A percentile compares a stretch with the other conserved stretches of the same genome.
Conservation (phyloP, 1,140 invertebrate species). For the Eupeodes corollae region DNA sequence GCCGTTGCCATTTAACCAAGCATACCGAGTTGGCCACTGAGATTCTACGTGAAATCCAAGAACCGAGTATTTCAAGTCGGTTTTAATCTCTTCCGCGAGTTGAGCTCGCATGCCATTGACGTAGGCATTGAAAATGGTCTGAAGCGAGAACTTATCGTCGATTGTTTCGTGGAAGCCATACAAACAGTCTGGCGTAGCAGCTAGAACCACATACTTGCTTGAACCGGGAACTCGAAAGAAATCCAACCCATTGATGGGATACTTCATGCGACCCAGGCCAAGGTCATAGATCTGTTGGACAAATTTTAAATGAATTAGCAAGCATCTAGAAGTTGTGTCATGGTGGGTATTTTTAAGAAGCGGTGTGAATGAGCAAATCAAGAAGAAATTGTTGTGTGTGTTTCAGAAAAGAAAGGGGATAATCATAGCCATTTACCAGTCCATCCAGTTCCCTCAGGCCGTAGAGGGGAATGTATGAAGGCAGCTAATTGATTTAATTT, state of each 20-base stretch:
- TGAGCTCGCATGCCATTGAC: constrained; percentile 41
- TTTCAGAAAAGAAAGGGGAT: not conserved
- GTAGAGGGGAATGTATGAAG: constrained; percentile 60
- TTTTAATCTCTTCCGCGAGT: constrained; percentile 54
- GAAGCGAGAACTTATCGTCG: constrained; percentile 50
- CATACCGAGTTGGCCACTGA: constrained; percentile 64
- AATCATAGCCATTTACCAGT: constrained; percentile 46
- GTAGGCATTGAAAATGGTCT: constrained; percentile 73
- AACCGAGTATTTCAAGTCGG: constrained; percentile 63
- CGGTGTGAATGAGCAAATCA: not conserved
- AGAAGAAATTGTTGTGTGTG: constrained; percentile 9
- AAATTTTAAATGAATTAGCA: not conserved
- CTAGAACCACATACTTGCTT: constrained; percentile 67
- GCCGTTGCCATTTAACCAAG: constrained; percentile 53
- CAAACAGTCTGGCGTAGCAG: constrained; percentile 67
- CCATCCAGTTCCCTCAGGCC: constrained; percentile 58
- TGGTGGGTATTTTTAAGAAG: not conserved
- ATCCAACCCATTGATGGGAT: constrained; percentile 75
- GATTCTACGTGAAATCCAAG: constrained; percentile 66
- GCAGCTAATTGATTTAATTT: constrained; percentile 44
- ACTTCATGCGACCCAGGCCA: constrained; percentile 54
- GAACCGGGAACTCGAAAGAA: constrained; percentile 61
- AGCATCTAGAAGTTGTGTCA: not conserved
- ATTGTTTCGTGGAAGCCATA: constrained; percentile 75
- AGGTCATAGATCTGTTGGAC: constrained; percentile 68